Conservation (phyloP, 2,113 vertebrate genomes). For the Pimephales promelas region DNA sequence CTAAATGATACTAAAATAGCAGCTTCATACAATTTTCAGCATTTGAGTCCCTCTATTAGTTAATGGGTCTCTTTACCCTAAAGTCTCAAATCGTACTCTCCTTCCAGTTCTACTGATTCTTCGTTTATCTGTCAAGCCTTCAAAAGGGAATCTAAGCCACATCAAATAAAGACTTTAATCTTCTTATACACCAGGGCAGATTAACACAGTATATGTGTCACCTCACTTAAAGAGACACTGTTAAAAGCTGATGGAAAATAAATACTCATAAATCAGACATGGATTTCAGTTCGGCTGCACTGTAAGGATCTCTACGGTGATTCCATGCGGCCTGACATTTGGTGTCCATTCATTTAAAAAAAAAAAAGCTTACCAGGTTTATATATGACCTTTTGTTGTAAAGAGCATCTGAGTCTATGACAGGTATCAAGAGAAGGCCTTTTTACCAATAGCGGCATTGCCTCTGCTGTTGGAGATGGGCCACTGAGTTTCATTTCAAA, state of each 20-base stretch:
- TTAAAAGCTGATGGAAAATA: constrained; percentile 16
- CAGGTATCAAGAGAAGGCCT: neutral
- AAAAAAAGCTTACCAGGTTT: neutral
- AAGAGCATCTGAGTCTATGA: neutral
- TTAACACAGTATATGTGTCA: constrained; percentile 30
- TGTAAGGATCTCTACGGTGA: neutral
- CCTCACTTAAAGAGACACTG: constrained; percentile 12
- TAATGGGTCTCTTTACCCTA: neutral
- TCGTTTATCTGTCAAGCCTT: constrained; percentile 26
- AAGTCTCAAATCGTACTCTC: neutral
- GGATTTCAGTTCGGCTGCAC: neutral
- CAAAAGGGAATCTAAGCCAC: constrained; percentile 32
- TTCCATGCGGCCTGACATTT: neutral
- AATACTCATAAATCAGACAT: neutral
- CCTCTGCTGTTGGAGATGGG: constrained; percentile 1
- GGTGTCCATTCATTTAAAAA: neutral
- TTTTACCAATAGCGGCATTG: neutral
- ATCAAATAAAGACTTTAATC: constrained; percentile 47
- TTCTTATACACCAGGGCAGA: constrained; percentile 31
- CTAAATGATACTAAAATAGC: neutral
- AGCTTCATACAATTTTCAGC: neutral
- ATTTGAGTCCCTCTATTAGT: constrained; percentile 14
- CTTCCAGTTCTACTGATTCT: constrained; percentile 7
- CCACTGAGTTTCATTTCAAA: neutral
- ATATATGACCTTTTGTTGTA: neutral